phyloP scores from a whole-genome alignment of 2,888 invertebrate species.

The Leptopilina syphax region DNA sequence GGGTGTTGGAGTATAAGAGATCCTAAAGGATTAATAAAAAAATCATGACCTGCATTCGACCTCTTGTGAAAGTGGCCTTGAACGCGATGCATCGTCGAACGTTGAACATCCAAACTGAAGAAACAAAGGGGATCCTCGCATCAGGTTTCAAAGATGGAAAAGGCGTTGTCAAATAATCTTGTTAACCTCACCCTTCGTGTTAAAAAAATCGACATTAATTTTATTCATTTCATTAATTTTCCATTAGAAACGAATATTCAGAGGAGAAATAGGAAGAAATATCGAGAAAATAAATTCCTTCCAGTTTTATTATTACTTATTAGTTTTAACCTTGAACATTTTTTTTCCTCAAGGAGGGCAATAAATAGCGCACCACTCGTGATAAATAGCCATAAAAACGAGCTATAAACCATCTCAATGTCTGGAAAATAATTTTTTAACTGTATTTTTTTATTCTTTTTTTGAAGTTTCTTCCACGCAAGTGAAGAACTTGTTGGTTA shows the following conservation, averaged over 20 bases:
- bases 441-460: not conserved
- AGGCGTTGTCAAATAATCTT: constrained; percentile 12
- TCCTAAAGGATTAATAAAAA: constrained; percentile 5
- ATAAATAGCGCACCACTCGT: not conserved
- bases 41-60: constrained; percentile 20
- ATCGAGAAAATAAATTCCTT: not conserved
- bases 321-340: not conserved
- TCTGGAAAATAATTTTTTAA: constrained; percentile 1
- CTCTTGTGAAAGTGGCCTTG: constrained; percentile 14
- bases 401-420: not conserved
- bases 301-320: not conserved
- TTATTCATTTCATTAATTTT: not conserved
- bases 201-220: not conserved
- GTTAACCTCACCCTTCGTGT: not conserved
- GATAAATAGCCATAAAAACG: not conserved
- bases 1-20: constrained; percentile 49
- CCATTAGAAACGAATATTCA: no score
- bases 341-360: not conserved
- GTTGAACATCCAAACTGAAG: constrained; percentile 1
- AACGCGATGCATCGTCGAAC: not conserved
- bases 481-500: not conserved
- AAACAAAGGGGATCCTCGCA: constrained; percentile 1
- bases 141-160: constrained; percentile 5
- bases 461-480: not conserved
- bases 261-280: no score